phyloP scores from a whole-genome alignment of 2,888 invertebrate genomes.

The Muschampia plurimacula region DNA sequence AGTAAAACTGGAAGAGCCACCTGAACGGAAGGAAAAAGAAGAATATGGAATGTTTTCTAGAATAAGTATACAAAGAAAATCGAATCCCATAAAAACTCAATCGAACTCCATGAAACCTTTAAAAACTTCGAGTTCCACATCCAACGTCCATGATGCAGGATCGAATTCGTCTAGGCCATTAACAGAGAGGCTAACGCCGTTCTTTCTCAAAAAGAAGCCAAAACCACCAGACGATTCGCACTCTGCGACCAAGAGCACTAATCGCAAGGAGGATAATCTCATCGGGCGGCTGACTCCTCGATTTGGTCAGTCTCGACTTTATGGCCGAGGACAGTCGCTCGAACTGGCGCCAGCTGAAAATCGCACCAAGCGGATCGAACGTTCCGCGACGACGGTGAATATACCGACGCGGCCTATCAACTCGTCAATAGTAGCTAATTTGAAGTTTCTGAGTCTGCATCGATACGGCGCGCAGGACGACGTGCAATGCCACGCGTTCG shows the following conservation, averaged over 20 bases:
- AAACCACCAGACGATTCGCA: conserved; percentile 65
- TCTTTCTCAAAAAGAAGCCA: conserved; percentile 77
- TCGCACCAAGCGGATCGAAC: conserved; percentile 68
- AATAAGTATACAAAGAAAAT: conserved; percentile 75
- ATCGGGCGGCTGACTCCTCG: conserved; percentile 77
- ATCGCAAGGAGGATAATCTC: conserved; percentile 73
- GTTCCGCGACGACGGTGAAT: conserved; percentile 74
- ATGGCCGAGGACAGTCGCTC: conserved; percentile 75
- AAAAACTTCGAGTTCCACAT: conserved; percentile 77
- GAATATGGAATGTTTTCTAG: conserved; percentile 71
- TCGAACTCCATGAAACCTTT: conserved; percentile 62
- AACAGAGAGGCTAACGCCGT: conserved; percentile 78
- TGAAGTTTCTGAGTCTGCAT: conserved; percentile 78
- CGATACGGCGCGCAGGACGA: conserved; percentile 72
- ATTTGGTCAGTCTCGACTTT: conserved; percentile 76
- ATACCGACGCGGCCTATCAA: conserved; percentile 70
- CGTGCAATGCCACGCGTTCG: conserved; percentile 60
- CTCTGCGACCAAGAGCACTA: conserved; percentile 49
- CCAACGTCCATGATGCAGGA: conserved; percentile 76
- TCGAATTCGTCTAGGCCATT: conserved; percentile 66
- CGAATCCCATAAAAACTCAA: conserved; percentile 75
- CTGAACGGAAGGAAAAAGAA: conserved; percentile 51
- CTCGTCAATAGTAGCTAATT: conserved; percentile 75
- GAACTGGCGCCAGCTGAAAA: conserved; percentile 64
- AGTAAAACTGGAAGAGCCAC: conserved; percentile 49